Base-by-base conservation (phyloP, 2,113 vertebrate genomes). In the Phyllopteryx taeniolatus region DNA sequence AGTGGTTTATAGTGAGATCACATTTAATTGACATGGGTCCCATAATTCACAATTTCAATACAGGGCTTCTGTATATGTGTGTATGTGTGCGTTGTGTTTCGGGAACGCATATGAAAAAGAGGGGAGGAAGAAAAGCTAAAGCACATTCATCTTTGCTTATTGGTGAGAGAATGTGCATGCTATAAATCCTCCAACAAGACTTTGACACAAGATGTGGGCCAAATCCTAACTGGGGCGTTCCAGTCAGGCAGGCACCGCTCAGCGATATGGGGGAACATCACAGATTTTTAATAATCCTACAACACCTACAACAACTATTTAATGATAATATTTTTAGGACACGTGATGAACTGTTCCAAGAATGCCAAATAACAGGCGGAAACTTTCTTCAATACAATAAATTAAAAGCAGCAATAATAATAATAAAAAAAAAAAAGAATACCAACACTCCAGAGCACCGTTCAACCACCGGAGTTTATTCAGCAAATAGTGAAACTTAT, bases 141-240 rank as follows among this genome's bases (percentile, higher is more conserved):
- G 61, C 70, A 86, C 85, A 88, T 86, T 88, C 84, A 90, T 86
- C 53, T 46, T 73, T 63, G 74, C 65, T 53, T 51, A 73, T 88
- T 84, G 70, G 68, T 73, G 68, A 57, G 68, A 76, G 86, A 76
- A 81, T 80, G 73, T 87, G 76, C 75, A n/a, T 39, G 79, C 65
- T 75, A 74, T 85, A 91, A 92, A 89, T 88, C 77, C 82, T 81
- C 68, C 51, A 71, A 9, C 13, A 6, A 81, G 76, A 62, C 44
- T 65, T 56, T 59, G 79, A 79, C 83, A 79, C 77, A 57, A 75
- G 31, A 77, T 60, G 35, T 27, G 4, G 70, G 71, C 49, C 74
- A 82, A 71, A 85, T 82, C 80, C 73, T 46, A 43, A 51, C 54
- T 12, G 67, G 70, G 46, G 35, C 75, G 71, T 74, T 7, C 27